Percentiles rank a stretch among this genome's conserved stretches.
Conservation (phyloP, 2,888 invertebrate genomes). For the Allygus modestus region DNA sequence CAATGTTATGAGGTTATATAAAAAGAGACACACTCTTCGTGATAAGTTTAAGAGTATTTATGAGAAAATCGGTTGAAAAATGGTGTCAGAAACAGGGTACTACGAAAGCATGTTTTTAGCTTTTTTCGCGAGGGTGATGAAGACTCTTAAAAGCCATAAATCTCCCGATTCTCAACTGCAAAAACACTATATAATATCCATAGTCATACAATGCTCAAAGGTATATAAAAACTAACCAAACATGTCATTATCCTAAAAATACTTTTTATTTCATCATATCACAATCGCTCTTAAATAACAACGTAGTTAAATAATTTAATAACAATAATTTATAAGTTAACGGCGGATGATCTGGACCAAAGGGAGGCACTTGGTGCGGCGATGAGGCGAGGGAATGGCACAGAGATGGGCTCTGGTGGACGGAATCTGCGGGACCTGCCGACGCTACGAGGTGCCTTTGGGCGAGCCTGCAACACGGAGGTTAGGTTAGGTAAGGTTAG, state of each 20-base stretch:
- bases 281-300: constrained; percentile 42
- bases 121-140: too few species aligned
- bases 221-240: not conserved
- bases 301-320: constrained; percentile 40
- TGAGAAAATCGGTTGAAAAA: too few species aligned
- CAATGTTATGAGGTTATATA: too few species aligned
- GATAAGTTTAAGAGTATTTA: too few species aligned
- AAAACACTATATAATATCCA: too few species aligned
- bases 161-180: too few species aligned
- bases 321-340: constrained; percentile 35
- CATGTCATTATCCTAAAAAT: constrained; percentile 35
- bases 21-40: too few species aligned
- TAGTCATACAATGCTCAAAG: not conserved
- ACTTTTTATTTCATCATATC: constrained; percentile 43
- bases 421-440: not conserved
- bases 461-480: not conserved
- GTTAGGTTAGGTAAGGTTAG: not conserved
- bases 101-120: too few species aligned
- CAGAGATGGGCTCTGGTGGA: not conserved
- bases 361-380: not conserved
- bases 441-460: not conserved
- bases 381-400: not conserved
- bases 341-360: constrained; percentile 13
- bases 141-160: too few species aligned
- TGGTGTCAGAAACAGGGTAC: too few species aligned